Conservation (phyloP, 2,797 vertebrate species). For the Coregonus suidteri region DNA sequence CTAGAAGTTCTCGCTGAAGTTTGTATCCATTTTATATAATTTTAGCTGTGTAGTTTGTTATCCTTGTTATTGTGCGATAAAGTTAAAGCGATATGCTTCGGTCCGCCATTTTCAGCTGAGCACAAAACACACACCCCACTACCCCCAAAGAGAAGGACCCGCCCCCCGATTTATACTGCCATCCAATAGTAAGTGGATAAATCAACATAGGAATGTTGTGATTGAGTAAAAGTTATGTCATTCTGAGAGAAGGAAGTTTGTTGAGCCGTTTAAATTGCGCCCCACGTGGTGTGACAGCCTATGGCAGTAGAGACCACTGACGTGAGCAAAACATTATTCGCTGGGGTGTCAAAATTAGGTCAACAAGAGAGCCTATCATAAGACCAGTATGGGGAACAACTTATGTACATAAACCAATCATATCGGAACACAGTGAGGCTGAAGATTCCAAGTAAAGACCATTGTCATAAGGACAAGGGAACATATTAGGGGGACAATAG, state of each 20-base stretch:
- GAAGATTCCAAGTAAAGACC: constrained; percentile 24
- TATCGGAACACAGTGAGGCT: background rate
- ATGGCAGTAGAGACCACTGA: constrained; percentile 37
- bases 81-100: constrained; percentile 74
- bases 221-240: constrained; percentile 65
- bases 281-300: constrained; percentile 38
- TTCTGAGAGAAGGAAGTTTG: constrained; percentile 37
- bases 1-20: constrained; percentile 35
- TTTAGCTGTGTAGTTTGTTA: constrained; percentile 46
- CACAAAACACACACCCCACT: constrained; percentile 81
- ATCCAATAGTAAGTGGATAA: constrained; percentile 27
- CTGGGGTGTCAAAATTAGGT: constrained; percentile 25
- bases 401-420: constrained; percentile 19
- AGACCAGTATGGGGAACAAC: background rate
- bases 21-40: constrained; percentile 62
- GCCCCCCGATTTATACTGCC: constrained; percentile 42
- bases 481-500: background rate
- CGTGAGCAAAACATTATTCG: constrained; percentile 31
- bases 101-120: constrained; percentile 94
- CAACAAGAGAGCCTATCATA: constrained; percentile 19
- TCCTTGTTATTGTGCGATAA: constrained; percentile 76
- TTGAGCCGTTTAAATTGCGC: background rate
- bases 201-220: constrained; percentile 13
- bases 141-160: constrained; percentile 44
- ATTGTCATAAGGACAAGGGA: constrained; percentile 57